Evolutionary conservation across 2,888 invertebrate genomes (phyloP), one percentile per base, ranked within the genome.

Genomic region (Gibbula magus): DNA sequence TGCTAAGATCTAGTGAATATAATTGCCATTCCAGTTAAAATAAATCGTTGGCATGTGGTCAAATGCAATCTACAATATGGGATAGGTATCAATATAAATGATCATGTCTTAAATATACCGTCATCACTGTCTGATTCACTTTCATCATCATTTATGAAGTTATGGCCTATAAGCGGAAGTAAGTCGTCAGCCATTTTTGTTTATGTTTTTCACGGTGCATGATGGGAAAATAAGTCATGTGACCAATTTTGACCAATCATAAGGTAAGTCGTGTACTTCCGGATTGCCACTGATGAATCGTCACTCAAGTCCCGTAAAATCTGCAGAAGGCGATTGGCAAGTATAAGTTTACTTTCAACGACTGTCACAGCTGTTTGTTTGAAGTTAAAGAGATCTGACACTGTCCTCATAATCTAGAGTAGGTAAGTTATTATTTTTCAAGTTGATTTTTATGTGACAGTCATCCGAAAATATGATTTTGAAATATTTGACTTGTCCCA

Each of bases 131-230:
- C 85, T 51, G 87, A 84, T 35, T 84, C 79, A 54, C 74, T 77
- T 53, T 81, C 85, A 76, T 83, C 85, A 78, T 79, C 84, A 39
- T 84, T 86, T 13, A 20, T 78, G 18, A 85, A n/a, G 81, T 86
- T 83, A 52, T 87, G 79, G 2, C 87, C 89, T 20, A 91, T 79
- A 53, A 91, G 82, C n/a, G 90, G 89, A 54, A 88, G 84, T 56
- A 89, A 81, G 75, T 90, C 89, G 25, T 90, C 90, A 39, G 83
- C 88, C 85, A 87, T 88, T 54, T 84, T 87, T 81, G 84, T 85
- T 83, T 81, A 81, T 70, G 73, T 70, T 66, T 77, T 79, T 74
- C 45, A 45, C 13, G 39, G 29, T 52, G 53, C 22, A 32, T 4
- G 35, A 61, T 75, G 52, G 77, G 25, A 73, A 20, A 54, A 54